Conservation (phyloP, 2,888 invertebrate genomes). For the Acholoe squamosa region DNA sequence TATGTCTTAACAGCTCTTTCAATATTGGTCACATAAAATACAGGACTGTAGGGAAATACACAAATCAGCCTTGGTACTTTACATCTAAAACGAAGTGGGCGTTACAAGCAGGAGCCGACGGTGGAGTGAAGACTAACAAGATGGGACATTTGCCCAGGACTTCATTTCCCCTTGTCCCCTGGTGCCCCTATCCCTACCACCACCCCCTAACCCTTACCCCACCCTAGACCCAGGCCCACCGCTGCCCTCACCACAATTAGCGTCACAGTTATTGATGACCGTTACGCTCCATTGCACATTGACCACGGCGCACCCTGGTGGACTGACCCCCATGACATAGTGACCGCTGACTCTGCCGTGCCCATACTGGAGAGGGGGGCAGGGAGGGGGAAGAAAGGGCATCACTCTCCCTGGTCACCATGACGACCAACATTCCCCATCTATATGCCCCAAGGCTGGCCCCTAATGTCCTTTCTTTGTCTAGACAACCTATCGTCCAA, state of each 20-base stretch:
- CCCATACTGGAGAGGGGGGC: neutral
- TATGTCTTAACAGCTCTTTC: no score
- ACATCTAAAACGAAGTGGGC: no score
- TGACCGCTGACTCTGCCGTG: neutral
- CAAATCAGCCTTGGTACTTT: no score
- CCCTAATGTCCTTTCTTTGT: neutral
- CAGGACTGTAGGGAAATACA: no score
- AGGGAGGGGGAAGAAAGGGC: neutral
- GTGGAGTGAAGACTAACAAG: no score
- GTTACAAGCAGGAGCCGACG: no score
- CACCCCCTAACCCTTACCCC: no score
- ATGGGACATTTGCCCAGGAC: no score
- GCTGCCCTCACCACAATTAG: slow-evolving; percentile 36
- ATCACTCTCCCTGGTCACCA: neutral
- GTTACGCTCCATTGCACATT: slow-evolving; percentile 59
- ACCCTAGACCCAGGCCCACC: neutral
- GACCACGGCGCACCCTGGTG: neutral
- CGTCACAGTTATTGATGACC: slow-evolving; percentile 55
- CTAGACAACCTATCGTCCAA: no score
- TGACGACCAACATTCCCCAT: neutral
- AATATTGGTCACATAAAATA: no score
- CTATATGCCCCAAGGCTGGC: neutral
- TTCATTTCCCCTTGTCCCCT: no score
- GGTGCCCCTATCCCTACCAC: no score
- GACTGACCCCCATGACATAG: neutral